These are phyloP conservation scores for Telmatherina bonti DNA, from an alignment of 2,797 vertebrate species.

Conservation along the genomic window DNA sequence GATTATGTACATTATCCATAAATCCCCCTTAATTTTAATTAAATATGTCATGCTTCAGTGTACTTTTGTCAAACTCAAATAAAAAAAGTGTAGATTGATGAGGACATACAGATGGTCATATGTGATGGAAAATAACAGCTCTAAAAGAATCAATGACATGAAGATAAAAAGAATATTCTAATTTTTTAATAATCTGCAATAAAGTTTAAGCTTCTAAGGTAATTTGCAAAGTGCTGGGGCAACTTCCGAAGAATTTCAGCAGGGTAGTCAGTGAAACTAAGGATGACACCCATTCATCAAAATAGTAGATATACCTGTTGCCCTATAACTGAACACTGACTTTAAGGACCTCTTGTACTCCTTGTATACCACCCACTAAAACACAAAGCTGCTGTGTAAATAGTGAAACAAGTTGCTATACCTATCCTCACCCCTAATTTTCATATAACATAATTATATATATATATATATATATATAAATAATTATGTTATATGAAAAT, in stretches of 20 bases:
- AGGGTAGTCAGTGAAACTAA: not conserved
- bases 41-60: not conserved
- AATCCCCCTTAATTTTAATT: not conserved
- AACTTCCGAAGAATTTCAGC: not conserved
- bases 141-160: not conserved
- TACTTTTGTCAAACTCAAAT: slow-evolving; percentile 1
- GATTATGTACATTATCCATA: not conserved
- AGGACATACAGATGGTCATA: not conserved
- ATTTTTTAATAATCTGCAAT: not conserved
- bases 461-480: too few species aligned
- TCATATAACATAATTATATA: not conserved
- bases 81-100: not conserved
- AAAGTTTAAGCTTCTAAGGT: not conserved
- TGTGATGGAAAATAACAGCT: not conserved
- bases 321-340: not conserved
- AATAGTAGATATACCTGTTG: too few species aligned
- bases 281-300: too few species aligned
- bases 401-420: slow-evolving; percentile 15
- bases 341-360: not conserved
- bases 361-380: not conserved
- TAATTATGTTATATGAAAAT: too few species aligned
- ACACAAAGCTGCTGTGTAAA: slow-evolving; percentile 1
- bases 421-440: slow-evolving; percentile 17
- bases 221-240: not conserved
- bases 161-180: not conserved